A percentile compares a stretch with the other conserved stretches of the same genome.
phyloP scores from a whole-genome alignment of 2,113 vertebrate species.

The Alaudala cheleensis region DNA sequence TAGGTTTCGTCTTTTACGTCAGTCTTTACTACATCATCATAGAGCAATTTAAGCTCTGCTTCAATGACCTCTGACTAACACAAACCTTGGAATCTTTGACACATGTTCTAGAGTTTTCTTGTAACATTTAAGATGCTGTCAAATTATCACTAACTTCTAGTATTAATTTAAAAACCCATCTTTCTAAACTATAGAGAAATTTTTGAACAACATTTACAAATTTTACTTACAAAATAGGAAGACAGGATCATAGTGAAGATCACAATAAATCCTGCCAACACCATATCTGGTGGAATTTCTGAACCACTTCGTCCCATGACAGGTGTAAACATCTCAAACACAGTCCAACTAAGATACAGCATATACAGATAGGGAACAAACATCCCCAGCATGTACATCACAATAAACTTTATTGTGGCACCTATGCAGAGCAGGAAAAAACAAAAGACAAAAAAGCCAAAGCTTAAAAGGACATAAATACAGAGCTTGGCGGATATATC shows the following conservation, averaged over 20 bases:
- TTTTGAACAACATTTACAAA: background rate
- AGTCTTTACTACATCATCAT: background rate
- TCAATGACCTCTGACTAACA: background rate
- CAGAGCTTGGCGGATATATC: background rate
- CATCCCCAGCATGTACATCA: slow-evolving; percentile 87
- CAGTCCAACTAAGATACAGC: slow-evolving; percentile 92
- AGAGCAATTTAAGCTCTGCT: background rate
- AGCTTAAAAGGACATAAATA: background rate
- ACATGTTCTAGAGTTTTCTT: background rate
- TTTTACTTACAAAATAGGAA: slow-evolving; percentile 90
- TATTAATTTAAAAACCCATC: background rate
- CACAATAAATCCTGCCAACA: slow-evolving; percentile 86
- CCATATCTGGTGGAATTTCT: slow-evolving; percentile 90
- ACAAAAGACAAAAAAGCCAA: background rate
- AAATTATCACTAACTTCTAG: background rate
- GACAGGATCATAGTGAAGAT: slow-evolving; percentile 83
- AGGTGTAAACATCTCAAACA: slow-evolving; percentile 96
- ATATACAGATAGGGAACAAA: slow-evolving; percentile 88
- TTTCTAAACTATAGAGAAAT: background rate
- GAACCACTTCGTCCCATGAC: slow-evolving; percentile 95
- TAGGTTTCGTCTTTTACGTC: background rate
- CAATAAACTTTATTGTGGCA: slow-evolving; percentile 82
- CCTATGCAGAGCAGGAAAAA: slow-evolving; percentile 69
- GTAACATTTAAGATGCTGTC: background rate
- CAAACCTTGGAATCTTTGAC: background rate